phyloP scores from a whole-genome alignment of 2,888 invertebrate genomes.

The Acrobasis consociella region DNA sequence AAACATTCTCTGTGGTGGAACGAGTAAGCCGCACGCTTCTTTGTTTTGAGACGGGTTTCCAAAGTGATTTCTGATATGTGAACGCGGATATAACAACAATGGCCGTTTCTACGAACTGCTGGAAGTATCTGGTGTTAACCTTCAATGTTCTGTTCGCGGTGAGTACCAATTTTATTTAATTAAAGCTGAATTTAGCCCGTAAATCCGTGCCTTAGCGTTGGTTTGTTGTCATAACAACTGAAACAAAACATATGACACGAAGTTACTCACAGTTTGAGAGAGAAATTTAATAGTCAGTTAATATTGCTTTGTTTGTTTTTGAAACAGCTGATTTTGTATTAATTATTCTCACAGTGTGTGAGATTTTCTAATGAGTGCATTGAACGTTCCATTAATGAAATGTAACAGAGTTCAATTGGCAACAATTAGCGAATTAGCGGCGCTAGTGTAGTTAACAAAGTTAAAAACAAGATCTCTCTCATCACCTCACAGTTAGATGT shows the following conservation, averaged over 20 bases:
- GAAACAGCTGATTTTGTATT: constrained; percentile 41
- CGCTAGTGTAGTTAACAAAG: constrained; percentile 35
- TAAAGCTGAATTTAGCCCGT: constrained; percentile 31
- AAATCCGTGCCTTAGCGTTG: constrained; percentile 36
- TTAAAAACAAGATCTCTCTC: no score
- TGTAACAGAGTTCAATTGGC: constrained; percentile 27
- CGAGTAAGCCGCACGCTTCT: constrained; percentile 51
- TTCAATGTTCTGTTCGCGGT: constrained; percentile 77
- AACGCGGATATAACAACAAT: constrained; percentile 57
- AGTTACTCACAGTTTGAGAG: neutral
- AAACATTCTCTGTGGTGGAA: constrained; percentile 73
- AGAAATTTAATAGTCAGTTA: neutral
- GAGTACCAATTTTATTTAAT: constrained; percentile 49
- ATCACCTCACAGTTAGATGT: constrained; percentile 4
- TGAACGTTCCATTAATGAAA: constrained; percentile 41
- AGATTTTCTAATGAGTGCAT: constrained; percentile 42
- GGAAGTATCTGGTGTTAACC: constrained; percentile 77
- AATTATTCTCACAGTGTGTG: constrained; percentile 35
- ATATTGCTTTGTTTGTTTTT: neutral
- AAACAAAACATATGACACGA: constrained; percentile 31
- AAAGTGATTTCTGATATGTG: constrained; percentile 73
- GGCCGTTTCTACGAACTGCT: constrained; percentile 76
- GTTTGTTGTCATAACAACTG: constrained; percentile 74
- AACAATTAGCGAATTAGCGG: constrained; percentile 30
- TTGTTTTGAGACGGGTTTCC: constrained; percentile 70